These are phyloP conservation scores for Oceanodroma leucorhoa DNA, from an alignment of 2,797 vertebrate genomes.

Conservation along the genomic window DNA sequence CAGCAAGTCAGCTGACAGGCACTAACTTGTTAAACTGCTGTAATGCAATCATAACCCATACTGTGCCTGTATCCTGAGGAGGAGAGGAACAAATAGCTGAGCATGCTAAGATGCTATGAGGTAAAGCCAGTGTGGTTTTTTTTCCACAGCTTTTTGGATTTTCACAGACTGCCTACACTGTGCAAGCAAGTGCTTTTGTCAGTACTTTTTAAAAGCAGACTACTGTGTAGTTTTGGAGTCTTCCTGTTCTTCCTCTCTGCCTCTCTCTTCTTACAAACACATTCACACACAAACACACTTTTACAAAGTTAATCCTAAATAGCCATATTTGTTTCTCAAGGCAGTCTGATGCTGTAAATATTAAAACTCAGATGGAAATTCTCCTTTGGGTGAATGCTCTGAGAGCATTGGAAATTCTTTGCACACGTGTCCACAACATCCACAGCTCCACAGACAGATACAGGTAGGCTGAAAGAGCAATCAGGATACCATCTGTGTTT, in stretches of 20 bases:
- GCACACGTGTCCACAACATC: constrained; percentile 32
- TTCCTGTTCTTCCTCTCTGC: neutral
- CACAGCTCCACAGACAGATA: constrained; percentile 29
- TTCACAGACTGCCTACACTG: constrained; percentile 19
- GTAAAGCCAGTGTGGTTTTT: neutral
- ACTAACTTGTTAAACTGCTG: constrained; percentile 24
- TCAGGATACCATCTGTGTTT: constrained; percentile 43
- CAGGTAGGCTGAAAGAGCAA: constrained; percentile 56
- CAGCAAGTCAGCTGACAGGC: constrained; percentile 27
- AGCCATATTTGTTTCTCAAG: constrained; percentile 20
- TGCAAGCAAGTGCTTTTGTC: neutral
- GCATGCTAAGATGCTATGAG: neutral
- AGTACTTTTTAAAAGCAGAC: constrained; percentile 15
- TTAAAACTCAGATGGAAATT: constrained; percentile 30
- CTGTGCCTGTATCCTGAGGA: neutral
- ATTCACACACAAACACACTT: neutral
- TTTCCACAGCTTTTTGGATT: neutral
- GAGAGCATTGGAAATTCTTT: neutral
- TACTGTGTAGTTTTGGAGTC: constrained; percentile 6
- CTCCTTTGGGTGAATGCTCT: neutral
- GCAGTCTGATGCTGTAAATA: neutral
- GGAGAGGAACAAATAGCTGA: constrained; percentile 3
- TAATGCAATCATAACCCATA: neutral
- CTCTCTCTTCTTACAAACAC: neutral
- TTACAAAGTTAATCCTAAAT: neutral